A percentile compares a stretch with the other conserved stretches of the same genome.
These are phyloP conservation scores for Augochlorella aurata DNA, from an alignment of 2,888 invertebrate species.

Conservation along the genomic window DNA sequence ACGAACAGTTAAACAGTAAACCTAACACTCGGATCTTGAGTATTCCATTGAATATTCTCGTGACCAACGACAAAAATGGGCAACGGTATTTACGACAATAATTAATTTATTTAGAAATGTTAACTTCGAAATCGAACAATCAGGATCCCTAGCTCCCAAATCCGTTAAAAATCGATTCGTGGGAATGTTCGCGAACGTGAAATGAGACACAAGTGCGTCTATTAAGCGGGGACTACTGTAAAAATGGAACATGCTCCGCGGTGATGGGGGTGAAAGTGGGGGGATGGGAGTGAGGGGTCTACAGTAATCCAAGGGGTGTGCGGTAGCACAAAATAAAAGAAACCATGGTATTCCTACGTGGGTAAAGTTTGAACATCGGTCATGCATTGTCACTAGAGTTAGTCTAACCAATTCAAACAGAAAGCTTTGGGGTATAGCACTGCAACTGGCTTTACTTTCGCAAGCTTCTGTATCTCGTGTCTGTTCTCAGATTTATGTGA, in stretches of 20 bases:
- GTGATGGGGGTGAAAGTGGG: not conserved
- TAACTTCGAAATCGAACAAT: too few relatives aligned
- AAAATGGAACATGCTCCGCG: slow-evolving; percentile 43
- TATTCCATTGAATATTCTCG: too few relatives aligned
- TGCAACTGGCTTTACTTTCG: slow-evolving; percentile 45
- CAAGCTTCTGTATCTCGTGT: slow-evolving; percentile 46
- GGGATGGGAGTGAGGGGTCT: slow-evolving; percentile 11
- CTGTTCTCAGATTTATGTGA: slow-evolving; percentile 54
- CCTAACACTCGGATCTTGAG: too few relatives aligned
- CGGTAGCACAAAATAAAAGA: slow-evolving; percentile 25
- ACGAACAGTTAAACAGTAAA: too few relatives aligned
- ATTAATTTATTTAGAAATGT: too few relatives aligned
- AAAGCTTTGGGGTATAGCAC: slow-evolving; percentile 34
- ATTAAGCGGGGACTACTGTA: not conserved
- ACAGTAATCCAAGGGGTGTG: slow-evolving; percentile 26
- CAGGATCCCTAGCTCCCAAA: too few relatives aligned
- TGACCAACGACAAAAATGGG: too few relatives aligned
- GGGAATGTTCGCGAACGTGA: too few relatives aligned
- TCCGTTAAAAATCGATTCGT: too few relatives aligned
- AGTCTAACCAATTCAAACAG: slow-evolving; percentile 37
- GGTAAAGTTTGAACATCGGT: slow-evolving; percentile 17
- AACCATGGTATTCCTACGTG: slow-evolving; percentile 33
- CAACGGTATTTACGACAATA: too few relatives aligned
- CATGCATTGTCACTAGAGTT: slow-evolving; percentile 47
- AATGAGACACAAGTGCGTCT: not conserved